phyloP scores from a whole-genome alignment of 2,888 invertebrate genomes.

The Orthosia gracilis region DNA sequence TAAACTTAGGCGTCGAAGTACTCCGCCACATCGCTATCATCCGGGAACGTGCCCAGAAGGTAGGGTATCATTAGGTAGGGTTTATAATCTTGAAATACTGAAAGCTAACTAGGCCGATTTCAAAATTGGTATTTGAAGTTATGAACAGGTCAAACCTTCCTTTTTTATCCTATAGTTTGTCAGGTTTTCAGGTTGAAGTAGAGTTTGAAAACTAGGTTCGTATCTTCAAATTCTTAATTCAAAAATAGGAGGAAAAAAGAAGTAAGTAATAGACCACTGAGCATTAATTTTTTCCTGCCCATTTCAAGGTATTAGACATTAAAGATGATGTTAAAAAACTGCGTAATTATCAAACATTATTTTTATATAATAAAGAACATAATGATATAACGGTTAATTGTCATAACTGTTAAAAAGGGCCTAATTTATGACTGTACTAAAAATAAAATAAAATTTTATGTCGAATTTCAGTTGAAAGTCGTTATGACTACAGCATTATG shows the following conservation, averaged over 20 bases:
- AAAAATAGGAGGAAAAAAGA: too few species aligned
- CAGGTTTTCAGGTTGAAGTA: too few species aligned
- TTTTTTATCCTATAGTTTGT: too few species aligned
- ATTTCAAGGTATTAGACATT: neutral
- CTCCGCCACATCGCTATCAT: too few species aligned
- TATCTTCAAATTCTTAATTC: too few species aligned
- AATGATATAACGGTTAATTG: constrained; percentile 28
- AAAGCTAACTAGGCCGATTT: too few species aligned
- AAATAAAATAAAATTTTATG: constrained; percentile 49
- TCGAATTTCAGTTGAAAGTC: constrained; percentile 21
- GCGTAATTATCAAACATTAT: neutral
- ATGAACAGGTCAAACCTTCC: too few species aligned
- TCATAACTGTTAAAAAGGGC: constrained; percentile 31
- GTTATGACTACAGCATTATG: constrained; percentile 24
- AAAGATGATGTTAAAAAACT: neutral
- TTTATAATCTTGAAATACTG: neutral
- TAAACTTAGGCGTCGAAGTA: too few species aligned
- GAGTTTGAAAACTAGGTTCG: too few species aligned
- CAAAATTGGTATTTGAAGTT: too few species aligned
- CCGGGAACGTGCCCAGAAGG: too few species aligned
- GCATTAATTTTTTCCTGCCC: neutral
- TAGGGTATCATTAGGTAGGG: too few species aligned
- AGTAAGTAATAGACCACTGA: neutral
- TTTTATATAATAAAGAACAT: constrained; percentile 3
- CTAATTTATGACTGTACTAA: constrained; percentile 46